A percentile compares a stretch with the other conserved stretches of the same genome.
These are phyloP conservation scores for Mechanitis mazaeus DNA, from an alignment of 2,888 invertebrate species.

Conservation along the genomic window DNA sequence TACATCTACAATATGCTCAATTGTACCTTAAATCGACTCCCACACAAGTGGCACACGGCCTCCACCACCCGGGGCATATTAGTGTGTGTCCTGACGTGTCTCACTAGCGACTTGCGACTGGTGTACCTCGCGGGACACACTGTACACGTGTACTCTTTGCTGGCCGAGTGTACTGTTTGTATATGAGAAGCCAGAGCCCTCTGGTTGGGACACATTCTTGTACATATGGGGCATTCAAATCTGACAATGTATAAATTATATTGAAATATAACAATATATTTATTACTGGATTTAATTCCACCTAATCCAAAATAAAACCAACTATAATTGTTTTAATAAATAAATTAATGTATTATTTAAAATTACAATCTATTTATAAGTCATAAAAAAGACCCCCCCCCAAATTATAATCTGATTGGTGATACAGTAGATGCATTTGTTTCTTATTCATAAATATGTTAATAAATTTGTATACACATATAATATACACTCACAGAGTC, in stretches of 20 bases:
- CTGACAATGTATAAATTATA: conserved; percentile 33
- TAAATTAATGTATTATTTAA: no score
- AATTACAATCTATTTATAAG: no score
- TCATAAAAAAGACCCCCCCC: no score
- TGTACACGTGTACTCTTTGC: conserved; percentile 38
- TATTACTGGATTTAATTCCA: no score
- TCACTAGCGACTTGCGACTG: conserved; percentile 39
- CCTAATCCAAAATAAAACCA: no score
- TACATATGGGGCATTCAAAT: conserved; percentile 51
- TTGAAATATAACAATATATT: no score
- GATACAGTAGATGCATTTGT: no score
- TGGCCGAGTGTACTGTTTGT: conserved; percentile 37
- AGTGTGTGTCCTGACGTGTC: conserved; percentile 40
- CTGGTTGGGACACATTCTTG: conserved; percentile 40
- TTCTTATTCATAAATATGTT: no score
- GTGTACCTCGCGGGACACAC: conserved; percentile 40
- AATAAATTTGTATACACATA: background rate
- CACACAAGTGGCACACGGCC: conserved; percentile 56
- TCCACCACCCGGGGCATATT: conserved; percentile 14
- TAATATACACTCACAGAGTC: conserved; percentile 42
- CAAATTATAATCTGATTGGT: no score
- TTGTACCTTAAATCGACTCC: conserved; percentile 53
- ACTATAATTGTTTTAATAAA: no score
- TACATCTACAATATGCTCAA: background rate
- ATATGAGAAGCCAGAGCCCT: conserved; percentile 43